Base-by-base conservation (phyloP, 2,113 vertebrate species). In the Asarcornis scutulata region DNA sequence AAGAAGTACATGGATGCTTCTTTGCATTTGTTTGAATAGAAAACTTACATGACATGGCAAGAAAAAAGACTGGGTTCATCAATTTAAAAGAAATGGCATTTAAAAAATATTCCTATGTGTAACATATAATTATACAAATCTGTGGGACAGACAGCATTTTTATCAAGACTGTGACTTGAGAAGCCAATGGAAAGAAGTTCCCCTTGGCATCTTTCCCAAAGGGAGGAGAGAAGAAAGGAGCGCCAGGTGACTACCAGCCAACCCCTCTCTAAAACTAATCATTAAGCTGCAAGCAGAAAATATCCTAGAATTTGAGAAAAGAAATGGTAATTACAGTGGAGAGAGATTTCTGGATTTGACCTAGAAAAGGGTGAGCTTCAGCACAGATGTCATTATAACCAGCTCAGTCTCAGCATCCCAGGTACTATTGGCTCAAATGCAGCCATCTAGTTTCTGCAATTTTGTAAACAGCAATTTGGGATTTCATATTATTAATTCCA, bases 291-390 rank as follows among this genome's bases (percentile, higher is more conserved):
- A 69, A 89, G 84, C 7, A 69, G 2, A 8, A 89, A 87, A 36
- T 9, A 78, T 44, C 26, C 44, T 64, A 72, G 26, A 85, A 87
- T 18, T 13, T 27, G 12, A 15, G n/a, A 79, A 40, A 75, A 0
- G 2, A 67, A 60, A 12, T 87, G 32, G 77, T 84, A 92, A 58
- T 69, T 83, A 44, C 12, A 79, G 66, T 0, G 1, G 16, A 15
- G 8, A 89, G 58, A 38, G n/a, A 87, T 73, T 78, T 93, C 29
- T 84, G 15, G 7, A 20, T 85, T n/a, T 87, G 63, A 88, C 60
- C 67, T 77, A 91, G 44, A 93, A 89, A 87, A 91, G 74, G 21
- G 40, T 62, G 32, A 91, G 60, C 22, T 92, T 89, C 67, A 74
- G 67, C 63, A 83, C 2, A 9, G 26, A 84, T 5, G 1, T 58